Conservation (phyloP, 2,888 invertebrate species). For the Trachelus tabidus region DNA sequence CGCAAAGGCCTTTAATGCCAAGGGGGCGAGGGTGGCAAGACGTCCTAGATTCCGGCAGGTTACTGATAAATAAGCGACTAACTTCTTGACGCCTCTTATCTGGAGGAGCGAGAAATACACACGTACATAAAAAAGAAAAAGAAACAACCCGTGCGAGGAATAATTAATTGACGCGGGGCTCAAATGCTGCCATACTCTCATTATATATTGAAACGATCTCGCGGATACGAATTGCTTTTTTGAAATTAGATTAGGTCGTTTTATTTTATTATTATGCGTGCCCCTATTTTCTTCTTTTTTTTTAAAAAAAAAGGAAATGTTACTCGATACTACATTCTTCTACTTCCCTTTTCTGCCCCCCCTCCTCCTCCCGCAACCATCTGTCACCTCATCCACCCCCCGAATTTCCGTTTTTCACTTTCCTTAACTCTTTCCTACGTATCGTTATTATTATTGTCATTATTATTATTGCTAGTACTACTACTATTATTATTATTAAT, state of each 20-base stretch:
- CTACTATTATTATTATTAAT: background rate
- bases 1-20: background rate
- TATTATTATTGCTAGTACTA: too few relatives aligned
- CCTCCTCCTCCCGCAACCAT: too few relatives aligned
- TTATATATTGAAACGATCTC: background rate
- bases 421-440: background rate
- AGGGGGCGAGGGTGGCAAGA: background rate
- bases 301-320: background rate
- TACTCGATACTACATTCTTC: background rate
- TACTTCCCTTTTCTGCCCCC: background rate
- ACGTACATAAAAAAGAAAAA: background rate
- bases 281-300: background rate
- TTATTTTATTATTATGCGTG: constrained; percentile 10
- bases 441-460: background rate
- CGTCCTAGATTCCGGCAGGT: background rate
- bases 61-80: background rate
- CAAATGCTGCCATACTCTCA: background rate
- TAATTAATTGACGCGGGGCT: background rate
- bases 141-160: background rate
- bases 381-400: background rate
- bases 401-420: background rate
- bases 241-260: constrained; percentile 17
- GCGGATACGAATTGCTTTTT: constrained; percentile 14
- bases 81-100: background rate
- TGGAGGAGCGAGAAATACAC: background rate